These are phyloP conservation scores for Atherinomorus stipes DNA, from an alignment of 2,113 vertebrate species.

Conservation along the genomic window DNA sequence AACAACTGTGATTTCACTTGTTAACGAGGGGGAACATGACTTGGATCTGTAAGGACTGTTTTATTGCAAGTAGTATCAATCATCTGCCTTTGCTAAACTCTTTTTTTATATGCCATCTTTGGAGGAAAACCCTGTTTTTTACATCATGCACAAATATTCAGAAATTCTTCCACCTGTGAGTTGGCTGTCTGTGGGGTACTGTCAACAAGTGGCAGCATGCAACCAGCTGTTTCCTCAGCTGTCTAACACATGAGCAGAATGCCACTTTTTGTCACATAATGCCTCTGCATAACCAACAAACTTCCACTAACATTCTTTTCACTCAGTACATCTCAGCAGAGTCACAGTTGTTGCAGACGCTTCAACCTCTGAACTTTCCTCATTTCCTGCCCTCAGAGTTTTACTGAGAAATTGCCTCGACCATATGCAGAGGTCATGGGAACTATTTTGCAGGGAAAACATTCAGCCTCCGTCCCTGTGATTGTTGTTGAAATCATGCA, in stretches of 20 bases:
- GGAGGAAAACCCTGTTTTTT: neutral
- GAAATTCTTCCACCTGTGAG: neutral
- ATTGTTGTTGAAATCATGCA: conserved; percentile 25
- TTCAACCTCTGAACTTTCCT: conserved; percentile 77
- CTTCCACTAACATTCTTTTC: conserved; percentile 41
- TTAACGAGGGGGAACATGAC: neutral
- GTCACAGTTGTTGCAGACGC: conserved; percentile 72
- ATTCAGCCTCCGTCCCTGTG: conserved; percentile 46
- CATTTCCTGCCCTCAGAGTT: conserved; percentile 82
- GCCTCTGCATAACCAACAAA: conserved; percentile 22
- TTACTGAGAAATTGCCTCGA: conserved; percentile 76
- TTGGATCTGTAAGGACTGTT: neutral
- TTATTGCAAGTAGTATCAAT: neutral
- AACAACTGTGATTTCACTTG: conserved; percentile 11
- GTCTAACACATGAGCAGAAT: conserved; percentile 6
- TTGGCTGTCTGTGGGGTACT: neutral
- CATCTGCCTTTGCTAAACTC: neutral
- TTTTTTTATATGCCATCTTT: neutral
- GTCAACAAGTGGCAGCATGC: neutral
- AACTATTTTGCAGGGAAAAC: conserved; percentile 75
- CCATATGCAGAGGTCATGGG: conserved; percentile 84
- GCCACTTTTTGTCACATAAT: conserved; percentile 27
- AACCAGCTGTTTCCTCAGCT: conserved; percentile 25
- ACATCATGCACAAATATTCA: neutral
- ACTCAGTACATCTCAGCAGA: conserved; percentile 44